phyloP scores from a whole-genome alignment of 1,140 invertebrate species.

The Drosophila neocordata region DNA sequence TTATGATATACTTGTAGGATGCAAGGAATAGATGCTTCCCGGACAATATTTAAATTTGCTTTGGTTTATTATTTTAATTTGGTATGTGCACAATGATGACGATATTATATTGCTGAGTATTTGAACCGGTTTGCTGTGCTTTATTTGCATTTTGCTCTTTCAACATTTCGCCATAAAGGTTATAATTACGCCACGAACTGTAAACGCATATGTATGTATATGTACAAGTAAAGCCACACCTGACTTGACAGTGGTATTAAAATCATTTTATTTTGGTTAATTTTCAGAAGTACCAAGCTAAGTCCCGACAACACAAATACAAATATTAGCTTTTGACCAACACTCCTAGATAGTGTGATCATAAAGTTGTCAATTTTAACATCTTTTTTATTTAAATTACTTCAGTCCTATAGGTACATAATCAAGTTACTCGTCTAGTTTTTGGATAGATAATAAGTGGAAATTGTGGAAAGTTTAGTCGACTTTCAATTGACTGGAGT shows the following conservation, averaged over 20 bases:
- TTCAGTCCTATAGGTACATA: not conserved
- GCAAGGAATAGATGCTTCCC: not conserved
- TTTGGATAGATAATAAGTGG: not conserved
- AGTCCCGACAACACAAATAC: too few relatives aligned
- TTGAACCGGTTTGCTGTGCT: not conserved
- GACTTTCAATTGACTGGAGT: slow-evolving; percentile 2
- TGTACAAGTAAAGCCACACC: not conserved
- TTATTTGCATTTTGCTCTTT: slow-evolving; percentile 5
- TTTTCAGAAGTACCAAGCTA: too few relatives aligned
- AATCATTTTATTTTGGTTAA: not conserved
- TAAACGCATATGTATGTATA: not conserved
- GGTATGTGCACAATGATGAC: not conserved
- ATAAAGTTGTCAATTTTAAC: too few relatives aligned
- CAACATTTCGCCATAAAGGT: slow-evolving; percentile 3
- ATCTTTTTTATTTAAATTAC: too few relatives aligned
- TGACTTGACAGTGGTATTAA: not conserved
- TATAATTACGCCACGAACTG: slow-evolving; percentile 6
- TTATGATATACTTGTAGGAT: too few relatives aligned
- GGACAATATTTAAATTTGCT: not conserved
- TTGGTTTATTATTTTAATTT: not conserved
- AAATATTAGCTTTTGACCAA: too few relatives aligned
- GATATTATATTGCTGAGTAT: not conserved
- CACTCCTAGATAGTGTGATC: too few relatives aligned
- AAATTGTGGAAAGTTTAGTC: slow-evolving; percentile 1
- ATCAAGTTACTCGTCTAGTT: not conserved